Evolutionary conservation across 2,113 vertebrate species (phyloP), one percentile per base, ranked within the genome.

Genomic region (Gopherus flavomarginatus): DNA sequence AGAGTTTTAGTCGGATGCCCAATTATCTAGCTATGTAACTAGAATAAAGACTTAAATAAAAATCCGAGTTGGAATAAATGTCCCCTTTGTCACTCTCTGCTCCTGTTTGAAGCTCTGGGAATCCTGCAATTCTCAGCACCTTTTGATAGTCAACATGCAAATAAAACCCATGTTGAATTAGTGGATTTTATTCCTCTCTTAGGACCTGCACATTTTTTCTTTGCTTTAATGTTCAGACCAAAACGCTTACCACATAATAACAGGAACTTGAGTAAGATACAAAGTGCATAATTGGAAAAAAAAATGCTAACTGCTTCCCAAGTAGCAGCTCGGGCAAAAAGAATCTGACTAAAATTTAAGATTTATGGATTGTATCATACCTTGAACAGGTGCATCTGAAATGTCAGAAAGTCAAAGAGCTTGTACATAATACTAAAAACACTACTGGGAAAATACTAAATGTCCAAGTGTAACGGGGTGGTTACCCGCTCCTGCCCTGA

Each of bases 81-180:
- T 93, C 88, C 79, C 96, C 88, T 96, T 97, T 95, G 94, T 95
- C 92, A 65, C 50, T 88, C 84, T 94, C 90, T 97, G 96, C 97
- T 98, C 96, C 97, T 88, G 54, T 97, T 97, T 90, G 91, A 97
- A 96, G 90, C 95, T 92, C 93, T 92, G 92, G 91, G 93, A 96
- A 80, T 91, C 95, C 57, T 49, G 0, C 31, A 12, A 2, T 95
- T 90, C 85, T 94, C 96, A 94, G 56, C 91, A 93, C 94, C 85
- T 88, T 78, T 94, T 89, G 86, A 88, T 89, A 97, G 96, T 89
- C 96, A 97, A 95, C 82, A 91, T 92, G 89, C 93, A 97, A 97
- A 97, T 94, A 96, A 97, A 96, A 91, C 88, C 92, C 80, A 16
- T 86, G 93, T 94, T 95, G 96, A 96, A 96, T 98, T 97, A 97